These are phyloP conservation scores for Temnothorax longispinosus DNA, from an alignment of 1,140 invertebrate species.

Conservation along the genomic window DNA sequence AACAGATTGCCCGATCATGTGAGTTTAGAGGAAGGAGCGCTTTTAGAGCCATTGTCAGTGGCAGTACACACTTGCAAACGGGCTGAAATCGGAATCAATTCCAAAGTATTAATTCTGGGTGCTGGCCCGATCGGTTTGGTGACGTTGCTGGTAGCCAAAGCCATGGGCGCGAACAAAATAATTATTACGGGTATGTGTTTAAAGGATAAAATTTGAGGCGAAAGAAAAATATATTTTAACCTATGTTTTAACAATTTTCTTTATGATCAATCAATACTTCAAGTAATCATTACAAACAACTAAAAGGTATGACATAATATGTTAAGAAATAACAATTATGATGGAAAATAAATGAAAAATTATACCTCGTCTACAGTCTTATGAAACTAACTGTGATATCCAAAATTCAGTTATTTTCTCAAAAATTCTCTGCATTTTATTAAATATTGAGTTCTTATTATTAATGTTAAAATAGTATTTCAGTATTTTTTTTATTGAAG, in stretches of 20 bases:
- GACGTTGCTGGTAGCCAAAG: slow-evolving; percentile 93
- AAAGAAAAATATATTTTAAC: neutral
- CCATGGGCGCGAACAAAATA: slow-evolving; percentile 94
- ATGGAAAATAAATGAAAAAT: neutral
- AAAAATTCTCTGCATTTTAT: neutral
- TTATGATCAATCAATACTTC: neutral
- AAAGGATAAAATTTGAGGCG: neutral
- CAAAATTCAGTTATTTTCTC: neutral
- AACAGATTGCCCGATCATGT: slow-evolving; percentile 95
- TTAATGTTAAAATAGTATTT: neutral
- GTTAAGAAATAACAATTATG: neutral
- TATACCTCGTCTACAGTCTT: neutral
- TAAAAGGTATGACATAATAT: neutral
- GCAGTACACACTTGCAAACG: slow-evolving; percentile 97
- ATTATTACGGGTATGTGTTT: slow-evolving; percentile 91
- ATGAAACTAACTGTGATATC: neutral
- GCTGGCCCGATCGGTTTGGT: slow-evolving; percentile 97
- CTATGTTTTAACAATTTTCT: neutral
- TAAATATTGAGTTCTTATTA: neutral
- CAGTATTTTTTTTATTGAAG: neutral
- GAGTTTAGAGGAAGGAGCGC: slow-evolving; percentile 95
- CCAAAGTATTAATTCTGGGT: slow-evolving; percentile 94
- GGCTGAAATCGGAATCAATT: slow-evolving; percentile 90
- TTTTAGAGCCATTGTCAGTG: slow-evolving; percentile 96
- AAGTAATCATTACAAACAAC: neutral